phyloP scores from a whole-genome alignment of 2,888 invertebrate species.

The Heliconius sara region DNA sequence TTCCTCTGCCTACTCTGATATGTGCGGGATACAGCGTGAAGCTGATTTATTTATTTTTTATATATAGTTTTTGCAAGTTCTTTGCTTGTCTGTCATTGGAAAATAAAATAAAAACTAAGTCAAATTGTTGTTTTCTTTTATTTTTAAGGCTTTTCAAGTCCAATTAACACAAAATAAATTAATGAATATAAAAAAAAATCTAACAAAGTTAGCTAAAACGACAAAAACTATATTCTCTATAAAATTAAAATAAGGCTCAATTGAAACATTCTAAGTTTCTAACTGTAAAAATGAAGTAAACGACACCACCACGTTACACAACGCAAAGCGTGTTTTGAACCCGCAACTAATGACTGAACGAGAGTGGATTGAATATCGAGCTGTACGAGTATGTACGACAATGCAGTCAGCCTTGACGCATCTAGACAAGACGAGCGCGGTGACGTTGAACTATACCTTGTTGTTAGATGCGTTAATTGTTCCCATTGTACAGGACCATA shows the following conservation, averaged over 20 bases:
- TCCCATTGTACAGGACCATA: not conserved
- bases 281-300: not conserved
- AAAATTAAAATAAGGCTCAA: not conserved
- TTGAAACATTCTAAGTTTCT: not conserved
- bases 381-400: conserved; percentile 17
- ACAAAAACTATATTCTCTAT: not conserved
- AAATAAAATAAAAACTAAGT: too few relatives aligned
- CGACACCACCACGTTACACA: not conserved
- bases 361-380: conserved; percentile 38
- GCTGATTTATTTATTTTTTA: too few relatives aligned
- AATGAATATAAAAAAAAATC: too few relatives aligned
- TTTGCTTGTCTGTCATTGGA: not conserved
- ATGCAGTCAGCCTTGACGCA: conserved; percentile 49
- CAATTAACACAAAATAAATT: too few relatives aligned
- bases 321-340: conserved; percentile 33
- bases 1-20: too few relatives aligned
- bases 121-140: not conserved
- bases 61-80: not conserved
- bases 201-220: too few relatives aligned
- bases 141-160: not conserved
- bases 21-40: too few relatives aligned
- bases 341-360: conserved; percentile 29
- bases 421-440: conserved; percentile 42
- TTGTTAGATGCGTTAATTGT: conserved; percentile 36
- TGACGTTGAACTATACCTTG: conserved; percentile 35